Conservation (phyloP, 2,888 invertebrate genomes). For the Heliconius charithonia region DNA sequence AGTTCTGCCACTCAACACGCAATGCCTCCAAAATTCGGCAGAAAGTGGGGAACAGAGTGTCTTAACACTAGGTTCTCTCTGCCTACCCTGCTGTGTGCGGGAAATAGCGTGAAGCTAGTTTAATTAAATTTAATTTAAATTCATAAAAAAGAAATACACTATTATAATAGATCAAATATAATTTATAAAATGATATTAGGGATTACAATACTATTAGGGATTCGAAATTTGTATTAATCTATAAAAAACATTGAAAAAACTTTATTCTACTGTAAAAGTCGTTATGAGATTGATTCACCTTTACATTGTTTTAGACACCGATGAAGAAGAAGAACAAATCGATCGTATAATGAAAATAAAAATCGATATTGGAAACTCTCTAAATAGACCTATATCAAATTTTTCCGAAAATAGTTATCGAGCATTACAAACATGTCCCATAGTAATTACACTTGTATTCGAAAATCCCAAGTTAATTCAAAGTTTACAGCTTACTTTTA, state of each 20-base stretch:
- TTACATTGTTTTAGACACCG: constrained; percentile 53
- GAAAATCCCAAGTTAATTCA: constrained; percentile 83
- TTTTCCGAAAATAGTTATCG: constrained; percentile 55
- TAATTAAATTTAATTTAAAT: too few relatives aligned
- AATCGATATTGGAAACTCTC: constrained; percentile 69
- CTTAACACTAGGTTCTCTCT: too few relatives aligned
- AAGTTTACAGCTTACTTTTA: constrained; percentile 87
- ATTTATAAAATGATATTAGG: too few relatives aligned
- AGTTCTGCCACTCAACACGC: too few relatives aligned
- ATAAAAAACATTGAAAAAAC: too few relatives aligned
- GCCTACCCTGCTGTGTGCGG: too few relatives aligned
- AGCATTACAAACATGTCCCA: constrained; percentile 83
- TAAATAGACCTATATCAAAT: constrained; percentile 63
- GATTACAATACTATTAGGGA: too few relatives aligned
- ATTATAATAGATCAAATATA: neutral
- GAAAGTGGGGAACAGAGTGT: too few relatives aligned
- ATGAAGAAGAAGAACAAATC: constrained; percentile 52
- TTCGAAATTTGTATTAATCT: too few relatives aligned
- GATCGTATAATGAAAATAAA: constrained; percentile 67
- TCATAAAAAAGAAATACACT: neutral
- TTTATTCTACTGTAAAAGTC: too few relatives aligned
- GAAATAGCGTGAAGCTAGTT: too few relatives aligned
- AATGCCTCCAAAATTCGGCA: too few relatives aligned
- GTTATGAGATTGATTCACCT: neutral
- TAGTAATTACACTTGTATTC: constrained; percentile 84